Percentiles rank a stretch among this genome's conserved stretches.
Evolutionary conservation across 2,113 vertebrate species (phyloP).

Genomic region (Mormoops blainvillei): DNA sequence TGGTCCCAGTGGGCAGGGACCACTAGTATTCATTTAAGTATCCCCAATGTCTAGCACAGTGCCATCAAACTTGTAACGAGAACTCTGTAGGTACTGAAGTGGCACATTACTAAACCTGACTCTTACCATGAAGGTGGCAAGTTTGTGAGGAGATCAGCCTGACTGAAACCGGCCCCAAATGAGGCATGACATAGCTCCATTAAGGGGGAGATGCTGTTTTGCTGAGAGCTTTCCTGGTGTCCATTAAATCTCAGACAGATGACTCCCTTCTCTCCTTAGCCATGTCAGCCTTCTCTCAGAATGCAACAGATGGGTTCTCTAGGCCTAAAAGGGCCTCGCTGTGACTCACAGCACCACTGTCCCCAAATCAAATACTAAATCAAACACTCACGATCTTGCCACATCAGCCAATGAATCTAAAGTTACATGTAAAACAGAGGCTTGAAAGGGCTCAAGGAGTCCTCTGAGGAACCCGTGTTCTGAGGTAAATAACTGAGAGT

Average conservation of each 20-base stretch:
- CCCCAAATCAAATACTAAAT: background rate
- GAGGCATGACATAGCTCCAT: background rate
- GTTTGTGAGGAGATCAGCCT: background rate
- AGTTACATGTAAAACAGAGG: background rate
- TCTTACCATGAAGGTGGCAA: background rate
- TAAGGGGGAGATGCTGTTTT: background rate
- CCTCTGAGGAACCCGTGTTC: background rate
- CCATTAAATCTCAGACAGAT: background rate
- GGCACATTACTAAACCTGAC: background rate
- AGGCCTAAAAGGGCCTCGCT: background rate
- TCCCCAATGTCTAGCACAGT: too few relatives aligned
- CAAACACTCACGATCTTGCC: background rate
- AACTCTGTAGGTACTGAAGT: background rate
- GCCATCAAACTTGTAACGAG: background rate
- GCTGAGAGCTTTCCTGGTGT: background rate
- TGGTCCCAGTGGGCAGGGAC: background rate
- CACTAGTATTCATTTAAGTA: background rate
- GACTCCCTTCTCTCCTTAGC: background rate
- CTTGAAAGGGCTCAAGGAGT: background rate
- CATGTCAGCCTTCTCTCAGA: background rate
- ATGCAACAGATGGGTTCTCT: background rate
- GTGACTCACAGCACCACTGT: background rate
- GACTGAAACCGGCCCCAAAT: background rate
- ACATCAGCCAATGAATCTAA: background rate
- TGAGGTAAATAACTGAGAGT: background rate